These are phyloP conservation scores for Poecile atricapillus DNA, from an alignment of 2,113 vertebrate species.

Conservation along the genomic window DNA sequence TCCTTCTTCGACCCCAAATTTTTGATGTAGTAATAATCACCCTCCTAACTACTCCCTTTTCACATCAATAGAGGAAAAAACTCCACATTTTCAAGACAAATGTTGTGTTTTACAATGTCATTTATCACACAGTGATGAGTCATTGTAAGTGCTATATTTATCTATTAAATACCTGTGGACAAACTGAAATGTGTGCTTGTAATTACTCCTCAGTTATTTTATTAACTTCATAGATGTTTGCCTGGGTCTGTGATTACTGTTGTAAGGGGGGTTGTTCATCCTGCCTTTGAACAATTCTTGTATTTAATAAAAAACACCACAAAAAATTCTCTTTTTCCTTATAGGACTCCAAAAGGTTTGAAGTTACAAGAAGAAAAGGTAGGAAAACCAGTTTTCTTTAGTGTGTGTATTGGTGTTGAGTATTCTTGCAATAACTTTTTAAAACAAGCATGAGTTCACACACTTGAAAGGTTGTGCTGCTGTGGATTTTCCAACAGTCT, in stretches of 20 bases:
- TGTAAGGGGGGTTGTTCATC: not conserved
- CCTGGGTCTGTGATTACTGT: not conserved
- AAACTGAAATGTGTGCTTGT: not conserved
- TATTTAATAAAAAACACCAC: not conserved
- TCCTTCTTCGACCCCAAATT: not conserved
- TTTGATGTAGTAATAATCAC: not conserved
- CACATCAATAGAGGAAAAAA: not conserved
- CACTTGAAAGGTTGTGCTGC: not conserved
- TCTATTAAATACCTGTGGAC: not conserved
- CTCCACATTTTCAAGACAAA: not conserved
- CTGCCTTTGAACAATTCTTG: constrained; percentile 30
- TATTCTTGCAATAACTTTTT: not conserved
- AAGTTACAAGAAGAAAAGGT: constrained; percentile 77
- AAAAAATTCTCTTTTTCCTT: constrained; percentile 66
- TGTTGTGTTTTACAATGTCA: not conserved
- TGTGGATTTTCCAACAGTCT: not conserved
- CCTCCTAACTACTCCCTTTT: not conserved
- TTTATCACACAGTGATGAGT: not conserved
- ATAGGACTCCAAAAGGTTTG: constrained; percentile 69
- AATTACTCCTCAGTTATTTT: not conserved
- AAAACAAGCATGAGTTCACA: not conserved
- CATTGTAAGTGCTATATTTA: not conserved
- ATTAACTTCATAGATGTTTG: not conserved
- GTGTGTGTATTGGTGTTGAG: not conserved
- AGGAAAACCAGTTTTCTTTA: constrained; percentile 22